Conservation (phyloP, 2,888 invertebrate genomes). For the Gari tellinella region DNA sequence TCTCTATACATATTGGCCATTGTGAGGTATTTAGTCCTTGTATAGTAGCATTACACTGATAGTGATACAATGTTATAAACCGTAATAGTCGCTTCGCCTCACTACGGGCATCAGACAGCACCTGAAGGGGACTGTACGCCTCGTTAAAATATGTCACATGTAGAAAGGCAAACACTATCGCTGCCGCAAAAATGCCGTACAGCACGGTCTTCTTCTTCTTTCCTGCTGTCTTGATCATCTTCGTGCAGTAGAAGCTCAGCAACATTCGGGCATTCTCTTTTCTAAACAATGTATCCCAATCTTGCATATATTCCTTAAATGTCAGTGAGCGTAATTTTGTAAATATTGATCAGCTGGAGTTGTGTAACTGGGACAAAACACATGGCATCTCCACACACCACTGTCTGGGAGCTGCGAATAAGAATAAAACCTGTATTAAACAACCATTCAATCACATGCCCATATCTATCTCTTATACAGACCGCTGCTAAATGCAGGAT, state of each 20-base stretch:
- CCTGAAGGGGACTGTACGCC: slow-evolving; percentile 77
- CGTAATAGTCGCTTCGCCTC: slow-evolving; percentile 79
- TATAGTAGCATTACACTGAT: slow-evolving; percentile 78
- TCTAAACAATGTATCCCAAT: too few relatives aligned
- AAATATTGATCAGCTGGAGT: too few relatives aligned
- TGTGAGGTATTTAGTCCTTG: slow-evolving; percentile 73
- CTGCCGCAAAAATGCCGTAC: slow-evolving; percentile 54
- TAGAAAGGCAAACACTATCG: slow-evolving; percentile 61
- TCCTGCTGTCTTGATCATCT: slow-evolving; percentile 37
- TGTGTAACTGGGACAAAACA: too few relatives aligned
- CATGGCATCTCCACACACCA: too few relatives aligned
- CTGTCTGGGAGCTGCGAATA: too few relatives aligned
- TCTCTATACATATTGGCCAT: slow-evolving; percentile 79
- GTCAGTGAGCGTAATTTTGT: too few relatives aligned
- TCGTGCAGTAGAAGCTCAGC: slow-evolving; percentile 20
- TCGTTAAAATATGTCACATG: slow-evolving; percentile 72
- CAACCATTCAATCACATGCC: too few relatives aligned
- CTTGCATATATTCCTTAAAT: too few relatives aligned
- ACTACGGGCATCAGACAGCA: slow-evolving; percentile 76
- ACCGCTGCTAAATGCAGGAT: too few relatives aligned
- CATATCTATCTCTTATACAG: too few relatives aligned
- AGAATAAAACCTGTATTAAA: too few relatives aligned
- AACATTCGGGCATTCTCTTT: background rate
- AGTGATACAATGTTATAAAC: slow-evolving; percentile 78
- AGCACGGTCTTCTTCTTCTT: slow-evolving; percentile 65